These are phyloP conservation scores for Gonioctena quinquepunctata DNA, from an alignment of 1,140 invertebrate genomes.

Conservation along the genomic window DNA sequence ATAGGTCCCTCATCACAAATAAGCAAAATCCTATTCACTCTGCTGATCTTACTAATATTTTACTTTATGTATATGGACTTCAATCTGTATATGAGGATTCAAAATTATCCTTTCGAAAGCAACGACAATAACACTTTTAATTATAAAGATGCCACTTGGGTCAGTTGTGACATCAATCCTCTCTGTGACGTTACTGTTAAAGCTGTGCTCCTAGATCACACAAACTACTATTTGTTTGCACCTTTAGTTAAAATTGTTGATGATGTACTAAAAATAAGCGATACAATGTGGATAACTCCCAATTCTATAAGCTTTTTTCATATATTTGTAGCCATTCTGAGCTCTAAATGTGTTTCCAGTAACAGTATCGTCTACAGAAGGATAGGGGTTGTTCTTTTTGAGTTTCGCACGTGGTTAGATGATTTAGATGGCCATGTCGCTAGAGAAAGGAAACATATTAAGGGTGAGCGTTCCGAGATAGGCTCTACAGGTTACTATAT, in stretches of 20 bases:
- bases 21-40: slow-evolving; percentile 60
- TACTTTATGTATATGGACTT: slow-evolving; percentile 67
- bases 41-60: slow-evolving; percentile 58
- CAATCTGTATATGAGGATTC: slow-evolving; percentile 63
- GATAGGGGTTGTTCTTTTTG: slow-evolving; percentile 73
- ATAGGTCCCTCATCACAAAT: slow-evolving; percentile 63
- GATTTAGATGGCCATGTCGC: slow-evolving; percentile 81
- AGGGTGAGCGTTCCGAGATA: slow-evolving; percentile 72
- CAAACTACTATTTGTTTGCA: slow-evolving; percentile 77
- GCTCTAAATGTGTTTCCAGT: slow-evolving; percentile 70
- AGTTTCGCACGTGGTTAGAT: slow-evolving; percentile 76
- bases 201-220: slow-evolving; percentile 73
- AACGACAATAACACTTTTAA: slow-evolving; percentile 31
- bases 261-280: slow-evolving; percentile 65
- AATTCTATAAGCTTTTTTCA: slow-evolving; percentile 78
- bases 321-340: slow-evolving; percentile 70
- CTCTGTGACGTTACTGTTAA: slow-evolving; percentile 77
- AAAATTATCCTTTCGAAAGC: slow-evolving; percentile 61
- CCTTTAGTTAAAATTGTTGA: slow-evolving; percentile 71
- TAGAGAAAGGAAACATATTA: slow-evolving; percentile 67
- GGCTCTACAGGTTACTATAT: slow-evolving; percentile 73
- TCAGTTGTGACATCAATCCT: slow-evolving; percentile 71
- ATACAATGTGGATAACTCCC: slow-evolving; percentile 69
- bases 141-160: slow-evolving; percentile 63
- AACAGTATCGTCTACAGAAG: slow-evolving; percentile 69